Percentiles rank a stretch among this genome's conserved stretches.
Evolutionary conservation across 2,888 invertebrate species (phyloP).

Genomic region (Blera fallax): DNA sequence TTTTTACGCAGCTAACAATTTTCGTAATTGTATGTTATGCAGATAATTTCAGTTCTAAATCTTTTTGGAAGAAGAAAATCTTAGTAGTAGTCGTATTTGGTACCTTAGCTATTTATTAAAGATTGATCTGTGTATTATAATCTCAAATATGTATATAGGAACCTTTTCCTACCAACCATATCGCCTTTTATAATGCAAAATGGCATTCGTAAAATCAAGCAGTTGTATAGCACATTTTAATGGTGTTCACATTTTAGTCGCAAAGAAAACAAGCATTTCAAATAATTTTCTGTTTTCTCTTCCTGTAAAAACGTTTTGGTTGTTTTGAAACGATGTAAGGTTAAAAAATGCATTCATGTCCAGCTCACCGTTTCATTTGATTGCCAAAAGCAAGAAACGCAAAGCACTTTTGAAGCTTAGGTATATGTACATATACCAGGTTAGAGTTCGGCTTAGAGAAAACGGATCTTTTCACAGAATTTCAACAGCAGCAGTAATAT

Average conservation of each 20-base stretch:
- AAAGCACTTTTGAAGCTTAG: neutral
- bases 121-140: too few relatives aligned
- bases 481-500: constrained; percentile 4
- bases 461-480: neutral
- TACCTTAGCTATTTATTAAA: too few relatives aligned
- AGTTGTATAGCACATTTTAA: neutral
- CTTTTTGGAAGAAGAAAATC: too few relatives aligned
- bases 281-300: neutral
- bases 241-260: neutral
- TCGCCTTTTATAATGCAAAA: too few relatives aligned
- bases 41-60: too few relatives aligned
- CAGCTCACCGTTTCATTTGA: neutral
- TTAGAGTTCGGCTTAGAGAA: neutral
- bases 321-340: constrained; percentile 1
- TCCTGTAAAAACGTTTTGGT: neutral
- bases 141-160: too few relatives aligned
- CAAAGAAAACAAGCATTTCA: neutral
- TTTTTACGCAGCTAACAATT: too few relatives aligned
- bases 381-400: neutral
- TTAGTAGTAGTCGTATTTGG: too few relatives aligned
- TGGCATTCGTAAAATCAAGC: neutral
- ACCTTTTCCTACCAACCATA: too few relatives aligned
- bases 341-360: constrained; percentile 23
- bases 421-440: too few relatives aligned
- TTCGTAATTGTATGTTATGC: too few relatives aligned